phyloP scores from a whole-genome alignment of 2,797 vertebrate genomes.

The Lagodon rhomboides region DNA sequence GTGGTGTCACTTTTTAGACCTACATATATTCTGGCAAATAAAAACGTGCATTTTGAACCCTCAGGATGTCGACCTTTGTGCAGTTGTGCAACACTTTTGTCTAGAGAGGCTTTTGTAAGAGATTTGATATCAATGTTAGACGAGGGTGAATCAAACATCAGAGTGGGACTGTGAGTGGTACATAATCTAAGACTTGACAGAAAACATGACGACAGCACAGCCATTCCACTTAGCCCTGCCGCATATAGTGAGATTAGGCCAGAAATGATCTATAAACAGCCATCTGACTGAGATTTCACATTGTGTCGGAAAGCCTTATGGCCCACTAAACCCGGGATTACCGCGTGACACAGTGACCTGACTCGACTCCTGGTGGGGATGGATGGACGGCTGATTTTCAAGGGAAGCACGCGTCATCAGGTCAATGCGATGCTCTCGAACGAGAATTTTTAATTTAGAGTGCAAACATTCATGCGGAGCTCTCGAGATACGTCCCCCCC shows the following conservation, averaged over 20 bases:
- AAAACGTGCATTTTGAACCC: neutral
- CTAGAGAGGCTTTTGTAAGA: neutral
- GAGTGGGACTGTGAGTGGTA: neutral
- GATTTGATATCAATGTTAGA: neutral
- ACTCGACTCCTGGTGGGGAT: constrained; percentile 40
- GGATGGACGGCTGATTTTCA: constrained; percentile 14
- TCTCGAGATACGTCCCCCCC: no score
- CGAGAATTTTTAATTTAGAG: neutral
- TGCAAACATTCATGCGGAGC: no score
- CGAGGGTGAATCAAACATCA: constrained; percentile 1
- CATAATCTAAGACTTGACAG: constrained; percentile 21
- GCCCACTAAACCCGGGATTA: constrained; percentile 65
- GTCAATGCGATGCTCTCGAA: neutral
- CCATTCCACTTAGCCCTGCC: constrained; percentile 27
- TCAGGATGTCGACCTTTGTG: neutral
- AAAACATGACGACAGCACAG: constrained; percentile 32
- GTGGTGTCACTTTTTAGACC: no score
- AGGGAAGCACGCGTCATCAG: constrained; percentile 9
- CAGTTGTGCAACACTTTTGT: neutral
- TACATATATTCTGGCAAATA: neutral
- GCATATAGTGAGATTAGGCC: constrained; percentile 41
- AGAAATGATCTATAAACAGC: constrained; percentile 52
- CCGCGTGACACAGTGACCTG: constrained; percentile 64
- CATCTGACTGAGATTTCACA: constrained; percentile 63
- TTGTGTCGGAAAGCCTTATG: constrained; percentile 64